Conservation (phyloP, 2,888 invertebrate species). For the Epinotia nisella region DNA sequence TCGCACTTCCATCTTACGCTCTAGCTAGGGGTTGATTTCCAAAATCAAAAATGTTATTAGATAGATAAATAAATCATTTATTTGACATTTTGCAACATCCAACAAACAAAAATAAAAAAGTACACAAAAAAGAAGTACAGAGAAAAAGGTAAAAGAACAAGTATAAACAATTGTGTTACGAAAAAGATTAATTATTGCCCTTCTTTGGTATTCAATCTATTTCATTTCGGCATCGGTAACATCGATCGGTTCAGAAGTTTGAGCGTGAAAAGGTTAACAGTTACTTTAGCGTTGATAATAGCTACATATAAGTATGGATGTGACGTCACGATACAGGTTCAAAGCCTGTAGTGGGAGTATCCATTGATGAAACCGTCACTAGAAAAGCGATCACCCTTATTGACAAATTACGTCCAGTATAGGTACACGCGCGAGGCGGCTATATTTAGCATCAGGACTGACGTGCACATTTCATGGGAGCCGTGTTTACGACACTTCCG, state of each 20-base stretch:
- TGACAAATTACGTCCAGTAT: constrained; percentile 39
- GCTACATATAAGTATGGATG: neutral
- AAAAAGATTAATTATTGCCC: too few species aligned
- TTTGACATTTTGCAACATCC: too few species aligned
- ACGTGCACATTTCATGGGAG: constrained; percentile 43
- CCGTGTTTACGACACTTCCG: constrained; percentile 51
- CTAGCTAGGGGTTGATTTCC: neutral
- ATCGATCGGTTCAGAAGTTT: neutral
- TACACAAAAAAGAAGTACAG: too few species aligned
- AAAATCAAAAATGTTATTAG: neutral
- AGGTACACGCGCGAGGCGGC: constrained; percentile 45
- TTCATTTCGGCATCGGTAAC: neutral
- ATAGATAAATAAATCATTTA: too few species aligned
- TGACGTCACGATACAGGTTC: neutral
- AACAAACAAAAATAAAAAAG: too few species aligned
- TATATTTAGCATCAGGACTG: constrained; percentile 47
- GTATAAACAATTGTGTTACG: too few species aligned
- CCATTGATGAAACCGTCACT: constrained; percentile 30
- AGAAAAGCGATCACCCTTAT: neutral
- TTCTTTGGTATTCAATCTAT: neutral
- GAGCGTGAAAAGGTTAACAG: neutral
- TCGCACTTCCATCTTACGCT: neutral
- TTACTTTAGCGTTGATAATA: neutral
- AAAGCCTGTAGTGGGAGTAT: neutral
- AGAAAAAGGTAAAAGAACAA: too few species aligned